Conservation (phyloP, 2,797 vertebrate genomes). For the Streptopelia turtur region DNA sequence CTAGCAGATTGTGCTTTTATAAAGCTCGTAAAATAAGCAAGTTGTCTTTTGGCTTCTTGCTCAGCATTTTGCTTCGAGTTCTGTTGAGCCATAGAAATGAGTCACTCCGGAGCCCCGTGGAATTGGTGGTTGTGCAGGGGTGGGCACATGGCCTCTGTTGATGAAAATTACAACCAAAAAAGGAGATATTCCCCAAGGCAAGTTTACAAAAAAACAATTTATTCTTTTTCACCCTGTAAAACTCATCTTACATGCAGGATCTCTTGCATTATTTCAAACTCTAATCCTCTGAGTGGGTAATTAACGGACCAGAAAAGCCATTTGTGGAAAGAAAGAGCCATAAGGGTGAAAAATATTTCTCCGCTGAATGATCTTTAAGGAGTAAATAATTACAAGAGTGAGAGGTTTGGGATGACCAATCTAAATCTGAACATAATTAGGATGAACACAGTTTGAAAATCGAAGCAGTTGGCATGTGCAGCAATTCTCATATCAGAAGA, state of each 20-base stretch:
- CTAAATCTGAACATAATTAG: constrained; percentile 82
- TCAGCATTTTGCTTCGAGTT: constrained; percentile 72
- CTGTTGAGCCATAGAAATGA: constrained; percentile 70
- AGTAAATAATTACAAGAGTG: constrained; percentile 84
- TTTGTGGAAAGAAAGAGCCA: constrained; percentile 79
- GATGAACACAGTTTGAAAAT: constrained; percentile 73
- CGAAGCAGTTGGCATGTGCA: constrained; percentile 74
- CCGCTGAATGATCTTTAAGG: constrained; percentile 81
- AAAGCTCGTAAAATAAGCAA: neutral
- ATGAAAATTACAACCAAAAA: constrained; percentile 57
- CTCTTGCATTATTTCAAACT: constrained; percentile 74
- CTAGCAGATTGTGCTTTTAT: neutral
- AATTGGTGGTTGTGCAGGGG: constrained; percentile 14
- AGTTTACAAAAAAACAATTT: constrained; percentile 70
- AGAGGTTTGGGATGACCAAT: constrained; percentile 81
- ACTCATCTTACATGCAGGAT: constrained; percentile 73
- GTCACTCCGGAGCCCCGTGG: constrained; percentile 57
- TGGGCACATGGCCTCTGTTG: constrained; percentile 44
- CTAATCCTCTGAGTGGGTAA: constrained; percentile 82
- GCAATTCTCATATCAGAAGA: constrained; percentile 78
- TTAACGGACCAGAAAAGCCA: constrained; percentile 81
- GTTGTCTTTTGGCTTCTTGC: constrained; percentile 22
- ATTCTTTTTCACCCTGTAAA: constrained; percentile 73
- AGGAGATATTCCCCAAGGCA: constrained; percentile 50
- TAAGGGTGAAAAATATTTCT: constrained; percentile 82